Base-by-base conservation (phyloP, 2,888 invertebrate genomes). In the Epinotia bilunana region DNA sequence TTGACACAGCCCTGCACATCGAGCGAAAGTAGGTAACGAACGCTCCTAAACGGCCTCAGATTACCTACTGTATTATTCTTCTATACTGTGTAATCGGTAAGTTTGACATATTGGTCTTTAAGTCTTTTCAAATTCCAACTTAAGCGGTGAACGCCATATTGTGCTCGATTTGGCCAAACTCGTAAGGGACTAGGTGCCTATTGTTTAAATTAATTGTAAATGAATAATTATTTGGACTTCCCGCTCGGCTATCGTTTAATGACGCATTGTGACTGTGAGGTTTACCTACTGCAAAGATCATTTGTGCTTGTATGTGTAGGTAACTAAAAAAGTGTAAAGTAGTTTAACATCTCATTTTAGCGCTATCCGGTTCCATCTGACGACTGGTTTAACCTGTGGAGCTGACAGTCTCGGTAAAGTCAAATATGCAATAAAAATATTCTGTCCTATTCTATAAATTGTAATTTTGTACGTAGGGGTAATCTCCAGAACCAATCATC, bases 211-310 rank as follows among this genome's bases (percentile, higher is more conserved):
- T 74, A 64, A 65, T 70, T 60, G 53, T 70, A 65, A 65, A 70
- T 65, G 39, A 74, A 69, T 69, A 69, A 74, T 20, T 70, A 28
- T 60, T 46, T 49, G 74, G 74, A 70, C 70, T 74, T 70, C 74
- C 74, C 74, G 28, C 18, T 39, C 18, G 39, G 53, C 60, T 70
- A 74, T 74, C 74, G 28, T 33, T 23, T 69, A 53, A 74, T 70
- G 74, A 74, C 64, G 63, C 74, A 74, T 74, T 74, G 74, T 74
- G 33, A 74, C 70, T 74, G 74, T 74, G 33, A 58, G 20, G 39
- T 28, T 46, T 64, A 39, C 68, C 20, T 1, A 28, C 23, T 1
- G 23, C 23, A 28, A 28, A 28, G 2, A 33, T 12, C 33, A 9
- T 43, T 58, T 23, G 58, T 33, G 6, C 6, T n/a, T 53, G 16